Conservation (phyloP, 2,888 invertebrate species). For the Drosophila paranaensis region DNA sequence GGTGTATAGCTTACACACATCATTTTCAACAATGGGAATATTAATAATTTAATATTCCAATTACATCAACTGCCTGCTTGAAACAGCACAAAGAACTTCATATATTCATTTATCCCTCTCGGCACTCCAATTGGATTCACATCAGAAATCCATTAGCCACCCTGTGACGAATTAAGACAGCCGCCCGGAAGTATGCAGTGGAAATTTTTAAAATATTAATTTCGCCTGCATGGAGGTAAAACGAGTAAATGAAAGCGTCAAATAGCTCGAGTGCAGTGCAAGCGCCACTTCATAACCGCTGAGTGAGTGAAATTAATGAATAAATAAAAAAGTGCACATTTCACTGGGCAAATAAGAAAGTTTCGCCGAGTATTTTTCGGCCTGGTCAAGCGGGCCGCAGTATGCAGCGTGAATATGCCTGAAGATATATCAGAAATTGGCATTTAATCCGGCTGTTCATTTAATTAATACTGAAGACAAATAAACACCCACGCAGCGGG, state of each 20-base stretch:
- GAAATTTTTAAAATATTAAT: slow-evolving; percentile 24
- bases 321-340: slow-evolving; percentile 44
- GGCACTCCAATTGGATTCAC: slow-evolving; percentile 12
- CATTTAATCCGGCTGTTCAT: slow-evolving; percentile 70
- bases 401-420: slow-evolving; percentile 23
- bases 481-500: slow-evolving; percentile 44
- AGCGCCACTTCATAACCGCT: slow-evolving; percentile 49
- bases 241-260: slow-evolving; percentile 26
- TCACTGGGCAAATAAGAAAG: slow-evolving; percentile 42
- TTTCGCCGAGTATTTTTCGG: background rate
- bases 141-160: background rate
- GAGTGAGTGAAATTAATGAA: slow-evolving; percentile 44
- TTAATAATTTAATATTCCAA: slow-evolving; percentile 2
- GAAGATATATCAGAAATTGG: slow-evolving; percentile 38
- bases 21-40: background rate
- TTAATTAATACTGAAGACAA: slow-evolving; percentile 73
- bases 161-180: background rate
- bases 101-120: background rate
- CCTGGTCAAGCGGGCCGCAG: background rate
- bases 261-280: slow-evolving; percentile 40
- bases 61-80: background rate
- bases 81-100: background rate
- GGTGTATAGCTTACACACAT: background rate
- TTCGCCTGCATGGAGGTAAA: slow-evolving; percentile 3
- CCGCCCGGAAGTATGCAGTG: slow-evolving; percentile 47